A percentile compares a stretch with the other conserved stretches of the same genome.
Evolutionary conservation across 2,888 invertebrate species (phyloP).

Genomic region (Cataglyphis albicans): DNA sequence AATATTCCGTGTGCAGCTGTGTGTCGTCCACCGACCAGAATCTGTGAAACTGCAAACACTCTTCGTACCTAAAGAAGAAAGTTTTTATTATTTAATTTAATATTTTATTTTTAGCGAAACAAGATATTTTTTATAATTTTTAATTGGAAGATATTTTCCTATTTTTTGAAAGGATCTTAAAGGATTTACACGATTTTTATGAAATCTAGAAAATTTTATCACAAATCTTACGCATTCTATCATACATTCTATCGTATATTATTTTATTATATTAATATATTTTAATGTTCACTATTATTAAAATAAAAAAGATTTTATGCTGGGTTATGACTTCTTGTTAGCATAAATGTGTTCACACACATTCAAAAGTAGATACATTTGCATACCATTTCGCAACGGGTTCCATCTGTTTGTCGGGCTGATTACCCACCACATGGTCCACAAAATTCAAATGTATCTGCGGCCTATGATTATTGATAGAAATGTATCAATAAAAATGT

Average conservation of each 20-base stretch:
- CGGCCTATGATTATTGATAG: constrained; percentile 87
- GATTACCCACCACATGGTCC: constrained; percentile 99
- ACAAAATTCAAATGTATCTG: constrained; percentile 93
- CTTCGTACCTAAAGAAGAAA: constrained; percentile 89
- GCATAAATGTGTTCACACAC: constrained; percentile 20
- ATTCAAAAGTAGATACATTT: constrained; percentile 4
- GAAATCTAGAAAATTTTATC: neutral
- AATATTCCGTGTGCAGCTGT: constrained; percentile 98
- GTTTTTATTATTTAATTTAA: neutral
- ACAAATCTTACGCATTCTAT: neutral
- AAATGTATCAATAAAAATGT: neutral
- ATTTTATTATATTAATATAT: neutral
- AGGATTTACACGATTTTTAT: neutral
- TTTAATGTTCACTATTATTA: neutral
- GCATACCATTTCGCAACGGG: constrained; percentile 94
- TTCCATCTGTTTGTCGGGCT: constrained; percentile 97
- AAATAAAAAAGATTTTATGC: neutral
- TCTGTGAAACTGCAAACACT: constrained; percentile 91
- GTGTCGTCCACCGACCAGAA: constrained; percentile 99
- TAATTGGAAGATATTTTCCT: neutral
- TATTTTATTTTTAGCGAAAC: neutral
- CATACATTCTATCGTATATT: neutral
- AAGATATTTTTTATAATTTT: neutral
- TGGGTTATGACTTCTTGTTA: constrained; percentile 15
- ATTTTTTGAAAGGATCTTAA: neutral